A percentile compares a stretch with the other conserved stretches of the same genome.
These are phyloP conservation scores for Arctia plantaginis DNA, from an alignment of 2,888 invertebrate genomes.

Conservation along the genomic window DNA sequence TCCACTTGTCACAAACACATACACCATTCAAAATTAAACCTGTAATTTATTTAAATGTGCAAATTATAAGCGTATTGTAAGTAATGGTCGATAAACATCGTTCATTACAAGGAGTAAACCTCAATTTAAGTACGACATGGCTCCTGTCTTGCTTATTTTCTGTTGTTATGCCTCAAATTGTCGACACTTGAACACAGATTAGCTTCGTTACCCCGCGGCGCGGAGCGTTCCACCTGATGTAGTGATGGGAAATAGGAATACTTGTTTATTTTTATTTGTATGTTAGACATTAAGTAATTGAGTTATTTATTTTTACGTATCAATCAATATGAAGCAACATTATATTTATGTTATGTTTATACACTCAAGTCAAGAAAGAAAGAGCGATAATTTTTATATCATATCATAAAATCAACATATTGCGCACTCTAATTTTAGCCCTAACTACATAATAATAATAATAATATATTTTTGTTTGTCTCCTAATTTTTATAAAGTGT, in stretches of 20 bases:
- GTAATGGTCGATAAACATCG: constrained; percentile 51
- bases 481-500: no score
- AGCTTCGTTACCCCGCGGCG: constrained; percentile 85
- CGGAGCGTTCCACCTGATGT: constrained; percentile 67
- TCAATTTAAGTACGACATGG: constrained; percentile 71
- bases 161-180: constrained; percentile 86
- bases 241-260: constrained; percentile 54
- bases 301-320: background rate
- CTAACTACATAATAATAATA: no score
- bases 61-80: constrained; percentile 49
- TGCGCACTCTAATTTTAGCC: no score
- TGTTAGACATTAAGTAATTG: background rate
- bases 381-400: no score
- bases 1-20: background rate
- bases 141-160: constrained; percentile 81
- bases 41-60: constrained; percentile 36
- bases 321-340: no score
- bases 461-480: no score
- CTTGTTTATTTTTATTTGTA: background rate
- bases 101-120: constrained; percentile 59
- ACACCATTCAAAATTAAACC: background rate
- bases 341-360: no score
- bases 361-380: no score
- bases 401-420: no score
- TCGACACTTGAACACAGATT: constrained; percentile 86